A percentile compares a stretch with the other conserved stretches of the same genome.
Conservation (phyloP, 2,888 invertebrate genomes). For the Frankliniella fusca region DNA sequence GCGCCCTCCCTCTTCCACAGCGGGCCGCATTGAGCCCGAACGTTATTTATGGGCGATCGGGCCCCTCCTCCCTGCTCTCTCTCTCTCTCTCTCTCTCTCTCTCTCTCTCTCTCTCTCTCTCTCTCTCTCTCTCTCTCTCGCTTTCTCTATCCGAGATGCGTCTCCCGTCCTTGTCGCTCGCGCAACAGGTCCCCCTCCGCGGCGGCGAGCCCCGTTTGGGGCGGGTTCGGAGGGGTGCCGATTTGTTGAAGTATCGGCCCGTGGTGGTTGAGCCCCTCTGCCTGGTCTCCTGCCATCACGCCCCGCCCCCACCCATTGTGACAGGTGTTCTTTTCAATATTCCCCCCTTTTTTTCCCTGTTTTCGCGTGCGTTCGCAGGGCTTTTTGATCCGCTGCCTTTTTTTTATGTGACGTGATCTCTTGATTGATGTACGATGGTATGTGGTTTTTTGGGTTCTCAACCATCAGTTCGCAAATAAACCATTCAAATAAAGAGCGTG, state of each 20-base stretch:
- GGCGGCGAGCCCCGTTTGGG: not conserved
- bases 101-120: constrained; percentile 7
- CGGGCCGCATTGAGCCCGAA: not conserved
- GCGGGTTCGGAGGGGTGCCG: not conserved
- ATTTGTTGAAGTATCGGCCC: constrained; percentile 18
- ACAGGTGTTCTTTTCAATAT: not conserved
- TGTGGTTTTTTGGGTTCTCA: not conserved
- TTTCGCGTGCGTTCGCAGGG: not conserved
- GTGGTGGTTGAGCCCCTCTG: not conserved
- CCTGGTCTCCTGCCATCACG: not conserved
- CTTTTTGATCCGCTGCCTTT: not conserved
- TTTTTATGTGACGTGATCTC: not conserved
- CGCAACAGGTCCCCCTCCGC: not conserved
- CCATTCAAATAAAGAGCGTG: too few relatives aligned
- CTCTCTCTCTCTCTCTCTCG: not conserved
- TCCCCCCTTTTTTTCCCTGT: not conserved
- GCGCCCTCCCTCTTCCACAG: not conserved
- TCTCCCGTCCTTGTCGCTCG: not conserved
- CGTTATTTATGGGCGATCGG: not conserved
- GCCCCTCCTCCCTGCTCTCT: not conserved
- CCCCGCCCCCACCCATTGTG: not conserved
- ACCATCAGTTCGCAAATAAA: too few relatives aligned
- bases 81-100: constrained; percentile 5
- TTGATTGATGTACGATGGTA: not conserved
- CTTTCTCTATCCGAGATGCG: not conserved